These are phyloP conservation scores for Tragelaphus scriptus DNA, from an alignment of 2,113 vertebrate species.

Conservation along the genomic window DNA sequence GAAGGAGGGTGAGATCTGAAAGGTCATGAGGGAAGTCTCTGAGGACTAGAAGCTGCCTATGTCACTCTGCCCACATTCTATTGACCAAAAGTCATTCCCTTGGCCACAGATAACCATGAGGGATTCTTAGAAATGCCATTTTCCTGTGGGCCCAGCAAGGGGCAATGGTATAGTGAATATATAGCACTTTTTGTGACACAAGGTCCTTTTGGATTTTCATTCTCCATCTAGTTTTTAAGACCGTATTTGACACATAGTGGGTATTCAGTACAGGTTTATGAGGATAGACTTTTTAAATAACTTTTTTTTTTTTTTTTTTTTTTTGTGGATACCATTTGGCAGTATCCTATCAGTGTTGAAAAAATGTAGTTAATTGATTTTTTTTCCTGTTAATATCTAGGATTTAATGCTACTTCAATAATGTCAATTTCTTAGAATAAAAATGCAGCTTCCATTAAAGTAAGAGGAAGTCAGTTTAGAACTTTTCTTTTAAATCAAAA, in stretches of 20 bases:
- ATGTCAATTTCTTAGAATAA: not conserved
- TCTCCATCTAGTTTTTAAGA: not conserved
- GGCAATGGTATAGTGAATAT: not conserved
- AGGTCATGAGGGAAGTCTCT: not conserved
- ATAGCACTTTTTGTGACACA: not conserved
- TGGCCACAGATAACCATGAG: not conserved
- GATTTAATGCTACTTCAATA: not conserved
- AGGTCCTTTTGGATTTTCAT: not conserved
- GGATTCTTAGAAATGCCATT: not conserved
- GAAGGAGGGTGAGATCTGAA: not conserved
- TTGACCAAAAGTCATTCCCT: not conserved
- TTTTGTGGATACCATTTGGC: not conserved
- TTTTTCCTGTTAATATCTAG: not conserved
- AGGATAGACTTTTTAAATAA: not conserved
- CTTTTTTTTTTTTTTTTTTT: not conserved
- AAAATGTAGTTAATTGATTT: not conserved
- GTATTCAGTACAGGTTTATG: not conserved
- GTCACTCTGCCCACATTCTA: not conserved
- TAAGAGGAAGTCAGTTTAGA: not conserved
- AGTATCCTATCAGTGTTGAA: not conserved
- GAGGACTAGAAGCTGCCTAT: not conserved
- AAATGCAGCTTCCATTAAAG: not conserved
- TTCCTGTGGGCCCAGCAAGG: not conserved
- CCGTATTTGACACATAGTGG: not conserved
- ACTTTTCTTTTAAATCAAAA: not conserved